A percentile compares a stretch with the other conserved stretches of the same genome.
phyloP scores from a whole-genome alignment of 2,797 vertebrate genomes.

The Hoplostethus mediterraneus region DNA sequence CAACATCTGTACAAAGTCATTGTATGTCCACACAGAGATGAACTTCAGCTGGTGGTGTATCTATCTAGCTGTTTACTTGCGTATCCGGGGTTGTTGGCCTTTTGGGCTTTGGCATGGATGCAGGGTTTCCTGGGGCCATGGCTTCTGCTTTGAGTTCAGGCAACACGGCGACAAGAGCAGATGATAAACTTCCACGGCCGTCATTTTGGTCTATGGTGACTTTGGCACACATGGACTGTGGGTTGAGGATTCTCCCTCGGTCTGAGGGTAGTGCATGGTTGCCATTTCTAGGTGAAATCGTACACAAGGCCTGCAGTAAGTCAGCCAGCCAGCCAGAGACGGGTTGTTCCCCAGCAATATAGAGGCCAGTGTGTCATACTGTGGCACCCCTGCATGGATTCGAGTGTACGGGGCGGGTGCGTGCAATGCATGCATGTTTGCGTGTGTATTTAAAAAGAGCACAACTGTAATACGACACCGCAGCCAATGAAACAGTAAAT shows the following conservation, averaged over 20 bases:
- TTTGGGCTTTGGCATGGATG: constrained; percentile 56
- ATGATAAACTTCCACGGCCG: constrained; percentile 33
- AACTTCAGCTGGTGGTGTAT: constrained; percentile 34
- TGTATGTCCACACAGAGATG: constrained; percentile 17
- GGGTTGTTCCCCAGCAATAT: background rate
- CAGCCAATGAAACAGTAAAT: background rate
- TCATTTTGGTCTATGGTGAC: constrained; percentile 22
- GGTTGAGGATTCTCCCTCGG: background rate
- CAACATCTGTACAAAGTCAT: constrained; percentile 41
- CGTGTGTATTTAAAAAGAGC: background rate
- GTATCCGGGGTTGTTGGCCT: constrained; percentile 57
- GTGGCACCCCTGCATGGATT: background rate
- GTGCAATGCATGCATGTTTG: constrained; percentile 1
- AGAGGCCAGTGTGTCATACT: constrained; percentile 18
- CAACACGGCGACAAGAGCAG: constrained; percentile 21
- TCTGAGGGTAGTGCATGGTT: background rate
- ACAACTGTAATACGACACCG: background rate
- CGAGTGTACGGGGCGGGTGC: background rate
- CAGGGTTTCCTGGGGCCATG: constrained; percentile 49
- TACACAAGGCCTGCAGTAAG: background rate
- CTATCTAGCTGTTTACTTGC: constrained; percentile 52
- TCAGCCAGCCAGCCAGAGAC: background rate
- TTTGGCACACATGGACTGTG: constrained; percentile 14
- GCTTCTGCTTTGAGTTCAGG: constrained; percentile 39
- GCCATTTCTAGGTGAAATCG: background rate